Conservation (phyloP, 2,113 vertebrate genomes). For the Bagarius yarrelli region DNA sequence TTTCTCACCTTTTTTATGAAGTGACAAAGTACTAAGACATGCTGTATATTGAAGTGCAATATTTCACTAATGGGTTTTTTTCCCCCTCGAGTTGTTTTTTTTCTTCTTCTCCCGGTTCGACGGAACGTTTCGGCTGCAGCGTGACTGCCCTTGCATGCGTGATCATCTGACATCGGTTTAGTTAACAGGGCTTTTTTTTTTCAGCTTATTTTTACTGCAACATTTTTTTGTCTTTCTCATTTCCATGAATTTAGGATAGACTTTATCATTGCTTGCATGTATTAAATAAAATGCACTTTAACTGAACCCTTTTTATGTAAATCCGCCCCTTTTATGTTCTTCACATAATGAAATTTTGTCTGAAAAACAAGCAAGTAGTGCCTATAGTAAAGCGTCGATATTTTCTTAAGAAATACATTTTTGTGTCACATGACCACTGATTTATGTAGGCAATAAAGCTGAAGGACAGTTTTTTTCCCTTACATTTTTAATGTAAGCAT, state of each 20-base stretch:
- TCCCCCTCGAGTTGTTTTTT: constrained; percentile 45
- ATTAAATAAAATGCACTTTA: not conserved
- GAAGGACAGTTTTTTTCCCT: not conserved
- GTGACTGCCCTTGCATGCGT: constrained; percentile 31
- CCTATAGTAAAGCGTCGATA: not conserved
- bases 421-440: not conserved
- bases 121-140: constrained; percentile 26
- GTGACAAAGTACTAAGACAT: constrained; percentile 41
- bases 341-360: not conserved
- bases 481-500: not conserved
- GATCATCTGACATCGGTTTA: constrained; percentile 36
- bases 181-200: constrained; percentile 15
- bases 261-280: not conserved
- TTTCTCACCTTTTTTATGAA: constrained; percentile 33
- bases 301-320: not conserved
- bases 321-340: not conserved
- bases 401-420: not conserved
- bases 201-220: not conserved
- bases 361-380: not conserved
- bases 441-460: not conserved
- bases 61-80: constrained; percentile 52
- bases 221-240: not conserved
- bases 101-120: constrained; percentile 7
- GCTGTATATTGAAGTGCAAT: constrained; percentile 48
- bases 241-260: constrained; percentile 3